Conservation (phyloP, 2,888 invertebrate genomes). For the Drosophila rellima region DNA sequence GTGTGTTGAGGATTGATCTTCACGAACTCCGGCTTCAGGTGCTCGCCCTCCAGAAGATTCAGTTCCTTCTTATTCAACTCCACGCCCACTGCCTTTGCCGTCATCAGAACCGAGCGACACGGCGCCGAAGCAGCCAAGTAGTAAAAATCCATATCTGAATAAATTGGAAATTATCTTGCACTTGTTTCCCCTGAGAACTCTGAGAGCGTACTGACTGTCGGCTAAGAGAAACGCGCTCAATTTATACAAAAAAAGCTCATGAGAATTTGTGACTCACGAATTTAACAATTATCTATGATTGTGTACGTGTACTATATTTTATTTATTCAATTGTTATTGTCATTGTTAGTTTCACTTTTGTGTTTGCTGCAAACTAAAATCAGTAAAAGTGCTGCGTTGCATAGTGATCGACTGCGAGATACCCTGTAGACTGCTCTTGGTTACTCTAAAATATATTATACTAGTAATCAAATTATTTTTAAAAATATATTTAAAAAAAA, state of each 20-base stretch:
- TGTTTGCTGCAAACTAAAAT: background rate
- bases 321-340: constrained; percentile 6
- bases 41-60: constrained; percentile 88
- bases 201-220: constrained; percentile 8
- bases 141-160: constrained; percentile 57
- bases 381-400: background rate
- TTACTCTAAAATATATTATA: too few species aligned
- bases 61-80: constrained; percentile 88
- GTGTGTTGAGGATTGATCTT: constrained; percentile 93
- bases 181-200: constrained; percentile 1
- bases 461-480: too few species aligned
- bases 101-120: constrained; percentile 88
- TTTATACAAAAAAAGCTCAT: constrained; percentile 7
- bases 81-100: constrained; percentile 89
- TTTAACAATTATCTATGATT: constrained; percentile 13
- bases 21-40: constrained; percentile 89
- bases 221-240: background rate
- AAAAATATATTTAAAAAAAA: too few species aligned
- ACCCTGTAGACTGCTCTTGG: background rate
- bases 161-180: background rate
- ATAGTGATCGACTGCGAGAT: background rate
- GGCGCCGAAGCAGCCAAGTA: constrained; percentile 86
- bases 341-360: constrained; percentile 24
- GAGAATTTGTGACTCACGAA: constrained; percentile 2
- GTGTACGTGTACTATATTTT: background rate